Evolutionary conservation across 2,113 vertebrate species (phyloP).

Genomic region (Pelecanus crispus): DNA sequence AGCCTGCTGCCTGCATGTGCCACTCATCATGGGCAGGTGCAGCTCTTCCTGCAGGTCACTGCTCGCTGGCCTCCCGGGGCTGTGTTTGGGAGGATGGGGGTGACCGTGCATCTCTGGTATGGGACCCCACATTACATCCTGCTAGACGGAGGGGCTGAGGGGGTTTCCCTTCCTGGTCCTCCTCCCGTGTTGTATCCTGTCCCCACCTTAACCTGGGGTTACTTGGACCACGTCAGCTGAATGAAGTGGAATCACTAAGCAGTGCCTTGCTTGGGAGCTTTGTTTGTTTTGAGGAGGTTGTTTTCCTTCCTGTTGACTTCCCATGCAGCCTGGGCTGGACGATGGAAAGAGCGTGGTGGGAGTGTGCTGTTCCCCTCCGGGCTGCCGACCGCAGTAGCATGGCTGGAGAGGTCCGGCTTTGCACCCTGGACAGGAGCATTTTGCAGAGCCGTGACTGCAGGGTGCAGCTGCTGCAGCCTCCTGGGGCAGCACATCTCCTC

Average conservation of each 20-base stretch:
- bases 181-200: not conserved
- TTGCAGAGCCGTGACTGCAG: rapidly evolving
- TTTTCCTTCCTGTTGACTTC: not conserved
- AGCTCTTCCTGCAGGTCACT: not conserved
- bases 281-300: not conserved
- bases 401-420: too few species aligned
- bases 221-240: not conserved
- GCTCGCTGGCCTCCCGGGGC: not conserved
- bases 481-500: not conserved
- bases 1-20: not conserved
- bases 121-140: rapidly evolving
- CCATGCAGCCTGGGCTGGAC: not conserved
- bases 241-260: not conserved
- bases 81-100: rapidly evolving
- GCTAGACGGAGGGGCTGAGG: rapidly evolving
- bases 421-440: too few species aligned
- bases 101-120: rapidly evolving
- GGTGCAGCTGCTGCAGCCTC: not conserved
- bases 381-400: rapidly evolving
- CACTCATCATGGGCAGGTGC: rapidly evolving
- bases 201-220: not conserved
- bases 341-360: not conserved
- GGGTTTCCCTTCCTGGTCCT: not conserved
- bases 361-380: not conserved
- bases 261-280: not conserved